Conservation (phyloP, 2,888 invertebrate genomes). For the Taphrorychus bicolor region DNA sequence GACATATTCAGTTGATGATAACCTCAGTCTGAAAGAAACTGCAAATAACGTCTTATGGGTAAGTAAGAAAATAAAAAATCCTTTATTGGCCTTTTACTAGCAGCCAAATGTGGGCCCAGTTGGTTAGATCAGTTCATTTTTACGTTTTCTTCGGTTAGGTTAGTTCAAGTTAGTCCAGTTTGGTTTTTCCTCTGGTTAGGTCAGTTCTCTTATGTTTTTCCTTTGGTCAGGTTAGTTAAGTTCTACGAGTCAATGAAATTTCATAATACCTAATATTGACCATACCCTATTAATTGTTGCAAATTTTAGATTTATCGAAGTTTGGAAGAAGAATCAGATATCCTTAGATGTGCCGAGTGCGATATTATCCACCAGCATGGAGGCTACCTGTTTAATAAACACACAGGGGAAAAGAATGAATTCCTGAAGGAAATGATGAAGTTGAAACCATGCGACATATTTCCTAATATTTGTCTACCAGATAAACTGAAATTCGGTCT, state of each 20-base stretch:
- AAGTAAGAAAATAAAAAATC: no score
- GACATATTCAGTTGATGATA: conserved; percentile 46
- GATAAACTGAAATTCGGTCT: conserved; percentile 48
- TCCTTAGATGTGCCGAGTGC: conserved; percentile 46
- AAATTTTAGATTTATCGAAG: conserved; percentile 39
- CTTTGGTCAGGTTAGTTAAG: no score
- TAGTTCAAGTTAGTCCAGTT: no score
- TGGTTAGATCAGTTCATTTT: no score
- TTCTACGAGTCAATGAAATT: no score
- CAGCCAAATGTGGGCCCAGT: no score
- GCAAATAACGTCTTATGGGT: conserved; percentile 45
- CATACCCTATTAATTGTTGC: no score
- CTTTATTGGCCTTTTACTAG: no score
- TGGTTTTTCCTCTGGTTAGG: no score
- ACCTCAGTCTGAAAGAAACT: conserved; percentile 41
- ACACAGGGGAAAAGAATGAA: conserved; percentile 44
- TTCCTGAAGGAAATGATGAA: conserved; percentile 46
- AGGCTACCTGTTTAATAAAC: conserved; percentile 46
- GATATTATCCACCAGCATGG: conserved; percentile 51
- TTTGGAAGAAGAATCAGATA: conserved; percentile 35
- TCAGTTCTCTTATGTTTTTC: conserved; percentile 4
- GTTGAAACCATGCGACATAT: conserved; percentile 47
- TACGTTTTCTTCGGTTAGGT: no score
- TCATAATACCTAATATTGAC: no score
- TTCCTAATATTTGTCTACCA: conserved; percentile 42